Conservation (phyloP, 1,140 invertebrate genomes). For the Forficula auricularia region DNA sequence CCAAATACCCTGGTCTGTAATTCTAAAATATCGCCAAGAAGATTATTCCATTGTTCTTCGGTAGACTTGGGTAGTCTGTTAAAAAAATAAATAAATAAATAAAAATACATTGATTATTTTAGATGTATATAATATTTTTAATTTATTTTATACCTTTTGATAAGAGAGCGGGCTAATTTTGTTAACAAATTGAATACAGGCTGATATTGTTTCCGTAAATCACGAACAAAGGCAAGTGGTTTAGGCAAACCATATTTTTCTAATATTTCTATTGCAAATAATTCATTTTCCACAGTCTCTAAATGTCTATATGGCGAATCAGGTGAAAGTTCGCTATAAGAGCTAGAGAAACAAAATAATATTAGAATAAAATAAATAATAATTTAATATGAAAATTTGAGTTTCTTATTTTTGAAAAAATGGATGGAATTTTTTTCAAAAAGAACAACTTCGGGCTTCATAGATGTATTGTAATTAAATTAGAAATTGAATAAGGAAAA, state of each 20-base stretch:
- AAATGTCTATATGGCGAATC: conserved; percentile 21
- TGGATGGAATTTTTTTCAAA: too few relatives aligned
- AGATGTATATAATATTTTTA: too few relatives aligned
- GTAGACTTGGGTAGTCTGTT: conserved; percentile 10
- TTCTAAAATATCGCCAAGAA: conserved; percentile 36
- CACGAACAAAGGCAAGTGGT: conserved; percentile 28
- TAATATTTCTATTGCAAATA: conserved; percentile 26
- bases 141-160: conserved; percentile 21
- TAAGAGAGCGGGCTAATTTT: conserved; percentile 26
- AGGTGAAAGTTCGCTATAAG: too few relatives aligned
- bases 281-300: conserved; percentile 30
- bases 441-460: too few relatives aligned
- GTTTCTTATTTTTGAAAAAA: too few relatives aligned
- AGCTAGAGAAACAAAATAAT: too few relatives aligned
- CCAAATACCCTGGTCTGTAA: conserved; percentile 35
- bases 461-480: too few relatives aligned
- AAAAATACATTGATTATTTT: too few relatives aligned
- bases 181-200: conserved; percentile 26
- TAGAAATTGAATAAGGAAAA: too few relatives aligned
- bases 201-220: conserved; percentile 26
- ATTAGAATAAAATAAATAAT: too few relatives aligned
- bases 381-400: too few relatives aligned
- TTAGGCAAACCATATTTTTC: conserved; percentile 29
- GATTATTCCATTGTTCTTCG: conserved; percentile 26
- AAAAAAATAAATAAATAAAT: too few relatives aligned